Evolutionary conservation across 1,140 invertebrate species (phyloP), one percentile per base, ranked within the genome.

Genomic region (Tetramorium simillimum): DNA sequence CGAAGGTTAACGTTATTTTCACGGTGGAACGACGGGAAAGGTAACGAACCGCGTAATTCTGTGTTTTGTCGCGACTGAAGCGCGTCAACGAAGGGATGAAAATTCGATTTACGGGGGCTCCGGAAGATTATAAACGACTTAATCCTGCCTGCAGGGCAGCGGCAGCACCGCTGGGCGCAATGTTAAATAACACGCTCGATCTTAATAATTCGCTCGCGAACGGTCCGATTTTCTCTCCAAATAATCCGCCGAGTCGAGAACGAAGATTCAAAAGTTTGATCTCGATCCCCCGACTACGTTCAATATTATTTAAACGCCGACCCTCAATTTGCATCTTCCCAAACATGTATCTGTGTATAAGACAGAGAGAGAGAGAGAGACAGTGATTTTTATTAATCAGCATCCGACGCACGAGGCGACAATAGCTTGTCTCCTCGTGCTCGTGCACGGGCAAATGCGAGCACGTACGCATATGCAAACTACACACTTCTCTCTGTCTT

Each of bases 91-190:
- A 84, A 84, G 53, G 69, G 28, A 84, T 73, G 80, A 84, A 84
- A 84, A 84, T 84, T 73, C 53, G 40, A 84, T 84, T 84, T 75
- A 46, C 43, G 69, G 18, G 18, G 53, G 24, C 7, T 18, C 67
- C 53, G 80, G 69, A 75, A 84, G 69, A 84, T 84, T 84, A 84
- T 84, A 84, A 84, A 84, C 53, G 80, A 84, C 80, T 84, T 84
- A 75, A 84, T 84, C 14, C 69, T 18, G 69, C 24, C 80, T 60
- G 67, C 67, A 46, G 67, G 37, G 33, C 49, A n/a, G 9, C 63
- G 46, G 46, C 49, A 24, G 24, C 56, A 40, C 7, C 56, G 73
- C 24, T 5, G 60, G 51, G 40, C 24, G 28, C 69, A 28, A 84
- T 46, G 53, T 82, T 21, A 60, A 75, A 84, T 84, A 84, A 84